Base-by-base conservation (phyloP, 1,140 invertebrate species). In the Zaprionus vittiger region DNA sequence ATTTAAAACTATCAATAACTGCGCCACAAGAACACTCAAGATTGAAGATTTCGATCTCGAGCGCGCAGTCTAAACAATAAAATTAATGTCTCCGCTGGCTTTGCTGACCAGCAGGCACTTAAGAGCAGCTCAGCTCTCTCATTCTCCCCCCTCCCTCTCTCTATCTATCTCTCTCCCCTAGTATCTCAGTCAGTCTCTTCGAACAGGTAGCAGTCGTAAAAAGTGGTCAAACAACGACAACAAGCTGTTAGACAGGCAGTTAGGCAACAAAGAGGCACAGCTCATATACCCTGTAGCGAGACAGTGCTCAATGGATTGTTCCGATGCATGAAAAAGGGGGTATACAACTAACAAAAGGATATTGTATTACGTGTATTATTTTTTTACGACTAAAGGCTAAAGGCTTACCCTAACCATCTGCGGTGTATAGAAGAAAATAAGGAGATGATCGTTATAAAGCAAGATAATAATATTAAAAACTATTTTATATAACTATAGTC, bases 1-100 rank as follows among this genome's bases (percentile, higher is more conserved):
- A 86, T 86, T 86, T 83, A 72, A 61, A 80, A 87, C 83, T 83
- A 86, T 86, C 83, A 86, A 86, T 86, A 86, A 87, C 83, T 72
- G 77, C 66, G 66, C 47, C 73, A 77, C 63, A 69, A 73, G 34
- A 71, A 71, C 73, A 76, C 49, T 61, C 67, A 57, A 57, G 38
- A 55, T 66, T 41, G 12, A 59, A 77, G 83, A 86, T 86, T 86
- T 70, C 66, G 80, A 87, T 86, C 83, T 87, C 80, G 83, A 69
- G 80, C 83, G 63, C 83, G 65, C 83, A 83, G 83, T 86, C 83
- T 59, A 86, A 86, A 86, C 83, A 86, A 87, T 87, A 86, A 86
- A 86, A 86, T 86, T 87, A 87, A 86, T 86, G 83, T 86, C 83
- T 87, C 83, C 77, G 83, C 63, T 67, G 66, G 62, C 56, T 66